These are phyloP conservation scores for Gobiocypris rarus DNA, from an alignment of 2,113 vertebrate species.

Conservation along the genomic window DNA sequence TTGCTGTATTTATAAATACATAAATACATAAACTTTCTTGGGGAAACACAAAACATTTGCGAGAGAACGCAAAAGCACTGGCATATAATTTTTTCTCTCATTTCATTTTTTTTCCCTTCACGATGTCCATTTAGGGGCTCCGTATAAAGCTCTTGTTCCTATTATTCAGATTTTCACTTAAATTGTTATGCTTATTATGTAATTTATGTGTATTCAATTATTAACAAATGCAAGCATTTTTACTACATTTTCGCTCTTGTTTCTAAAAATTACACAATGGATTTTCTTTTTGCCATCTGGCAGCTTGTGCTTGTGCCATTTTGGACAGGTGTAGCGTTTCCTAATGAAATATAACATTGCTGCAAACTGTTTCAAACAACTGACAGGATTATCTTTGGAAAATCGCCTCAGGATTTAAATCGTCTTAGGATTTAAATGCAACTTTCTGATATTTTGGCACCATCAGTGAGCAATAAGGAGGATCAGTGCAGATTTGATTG, in stretches of 20 bases:
- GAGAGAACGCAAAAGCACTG: no score
- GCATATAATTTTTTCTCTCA: no score
- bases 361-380: slow-evolving; percentile 42
- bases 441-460: slow-evolving; percentile 34
- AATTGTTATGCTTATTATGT: no score
- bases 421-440: slow-evolving; percentile 33
- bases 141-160: no score
- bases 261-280: neutral
- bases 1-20: no score
- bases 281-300: slow-evolving; percentile 19
- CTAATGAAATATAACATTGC: slow-evolving; percentile 45
- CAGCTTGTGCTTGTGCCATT: slow-evolving; percentile 18
- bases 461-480: slow-evolving; percentile 21
- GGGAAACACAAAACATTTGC: no score
- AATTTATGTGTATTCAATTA: neutral
- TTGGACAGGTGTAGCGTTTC: slow-evolving; percentile 54
- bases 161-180: no score
- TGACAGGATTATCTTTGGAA: slow-evolving; percentile 51
- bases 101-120: no score
- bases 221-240: neutral
- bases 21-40: no score
- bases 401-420: slow-evolving; percentile 27
- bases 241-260: neutral
- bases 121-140: no score
- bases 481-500: slow-evolving; percentile 48